Base-by-base conservation (phyloP, 2,113 vertebrate genomes). In the Taurulus bubalis region DNA sequence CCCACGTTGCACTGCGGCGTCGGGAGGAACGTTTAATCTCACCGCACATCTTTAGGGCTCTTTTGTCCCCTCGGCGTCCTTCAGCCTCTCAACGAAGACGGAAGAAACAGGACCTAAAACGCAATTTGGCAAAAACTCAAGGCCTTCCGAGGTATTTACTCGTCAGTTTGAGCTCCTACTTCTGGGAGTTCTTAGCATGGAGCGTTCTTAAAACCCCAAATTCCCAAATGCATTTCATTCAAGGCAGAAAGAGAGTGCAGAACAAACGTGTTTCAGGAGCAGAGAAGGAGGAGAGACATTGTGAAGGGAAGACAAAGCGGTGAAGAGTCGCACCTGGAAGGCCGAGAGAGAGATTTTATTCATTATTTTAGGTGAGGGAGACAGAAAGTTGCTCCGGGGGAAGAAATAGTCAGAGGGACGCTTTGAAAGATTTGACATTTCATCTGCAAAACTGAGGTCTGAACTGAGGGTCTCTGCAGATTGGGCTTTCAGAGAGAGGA, bases 381-480 rank as follows among this genome's bases (percentile, higher is more conserved):
- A 26, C 15, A 24, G 40, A 76, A 7, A 70, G 84, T 30, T 59
- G 28, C 42, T 77, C 45, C 42, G 40, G 42, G 22, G 75, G 36
- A 73, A 89, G 75, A 79, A 69, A 32, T 4, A 32, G 78, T 82
- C 81, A 76, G 47, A 60, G 65, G 53, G 71, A 58, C 75, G 58
- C 63, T 75, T 47, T 82, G 22, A 85, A 51, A 84, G 83, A 82
- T 74, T 67, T 84, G 85, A 90, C 83, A 87, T 87, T 83, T 83
- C 62, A 82, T 86, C 75, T 79, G 49, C 63, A 15, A 62, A 63
- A 67, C 76, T 36, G 83, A 56, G 24, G 53, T 85, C 34, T 79
- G 77, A 72, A 74, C 71, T 64, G 42, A 72, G 4, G 47, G 60
- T 74, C 53, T 78, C 70, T n/a, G 64, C 55, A 69, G 80, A 32